phyloP scores from a whole-genome alignment of 1,140 invertebrate genomes.

The Drosophila arawakana region DNA sequence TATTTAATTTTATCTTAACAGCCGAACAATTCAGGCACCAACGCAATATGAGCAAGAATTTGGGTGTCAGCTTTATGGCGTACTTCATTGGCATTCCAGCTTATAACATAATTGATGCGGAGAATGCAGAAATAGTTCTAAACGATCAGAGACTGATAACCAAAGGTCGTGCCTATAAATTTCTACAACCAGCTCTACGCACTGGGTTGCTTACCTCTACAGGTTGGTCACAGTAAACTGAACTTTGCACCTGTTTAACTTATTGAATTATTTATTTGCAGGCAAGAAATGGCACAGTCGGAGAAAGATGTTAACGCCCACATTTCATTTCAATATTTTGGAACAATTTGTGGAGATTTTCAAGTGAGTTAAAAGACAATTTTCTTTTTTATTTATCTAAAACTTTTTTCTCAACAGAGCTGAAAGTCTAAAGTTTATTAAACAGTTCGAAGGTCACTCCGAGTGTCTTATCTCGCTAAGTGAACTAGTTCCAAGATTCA shows the following conservation, averaged over 20 bases:
- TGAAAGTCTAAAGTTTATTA: conserved; percentile 82
- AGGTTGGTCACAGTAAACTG: conserved; percentile 83
- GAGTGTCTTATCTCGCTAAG: conserved; percentile 45
- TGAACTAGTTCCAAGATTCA: conserved; percentile 87
- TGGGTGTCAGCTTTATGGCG: conserved; percentile 47
- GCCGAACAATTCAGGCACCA: conserved; percentile 17
- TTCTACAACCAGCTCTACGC: conserved; percentile 88
- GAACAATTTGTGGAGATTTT: conserved; percentile 90
- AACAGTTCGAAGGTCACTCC: conserved; percentile 48
- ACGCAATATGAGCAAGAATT: conserved; percentile 17
- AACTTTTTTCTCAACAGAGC: conserved; percentile 52
- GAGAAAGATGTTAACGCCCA: conserved; percentile 93
- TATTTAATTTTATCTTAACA: too few relatives aligned
- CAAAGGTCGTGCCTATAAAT: conserved; percentile 81
- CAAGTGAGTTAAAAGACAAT: conserved; percentile 84
- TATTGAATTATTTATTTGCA: conserved; percentile 9
- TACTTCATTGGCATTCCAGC: conserved; percentile 49
- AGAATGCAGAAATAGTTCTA: conserved; percentile 58
- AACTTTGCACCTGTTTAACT: not conserved
- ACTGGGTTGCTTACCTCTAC: conserved; percentile 88
- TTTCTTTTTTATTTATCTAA: not conserved
- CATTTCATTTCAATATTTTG: conserved; percentile 96
- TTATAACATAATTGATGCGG: conserved; percentile 72
- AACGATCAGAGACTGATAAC: conserved; percentile 67
- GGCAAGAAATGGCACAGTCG: conserved; percentile 90